Conservation (phyloP, 2,113 vertebrate genomes). For the Seriola dumerili region DNA sequence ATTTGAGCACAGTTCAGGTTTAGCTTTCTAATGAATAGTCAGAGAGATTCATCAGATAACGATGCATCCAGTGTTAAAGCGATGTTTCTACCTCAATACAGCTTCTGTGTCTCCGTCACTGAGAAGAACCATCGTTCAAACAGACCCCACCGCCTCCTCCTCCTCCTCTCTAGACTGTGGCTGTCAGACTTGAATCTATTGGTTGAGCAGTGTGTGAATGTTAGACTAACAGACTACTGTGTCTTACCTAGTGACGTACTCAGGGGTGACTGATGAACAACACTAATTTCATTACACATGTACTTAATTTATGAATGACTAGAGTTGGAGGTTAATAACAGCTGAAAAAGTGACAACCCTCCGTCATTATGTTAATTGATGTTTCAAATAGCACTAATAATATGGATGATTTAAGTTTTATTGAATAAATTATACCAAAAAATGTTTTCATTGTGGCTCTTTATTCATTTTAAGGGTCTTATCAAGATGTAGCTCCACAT, state of each 20-base stretch:
- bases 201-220: constrained; percentile 41
- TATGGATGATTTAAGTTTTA: constrained; percentile 36
- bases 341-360: constrained; percentile 1
- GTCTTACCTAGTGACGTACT: constrained; percentile 45
- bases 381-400: constrained; percentile 27
- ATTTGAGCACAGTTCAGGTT: constrained; percentile 36
- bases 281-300: constrained; percentile 38
- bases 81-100: constrained; percentile 53
- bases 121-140: constrained; percentile 5
- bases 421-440: constrained; percentile 63
- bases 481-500: too few relatives aligned
- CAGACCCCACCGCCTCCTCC: background rate
- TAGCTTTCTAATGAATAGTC: constrained; percentile 3
- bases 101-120: background rate
- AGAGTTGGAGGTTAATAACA: background rate
- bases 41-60: background rate
- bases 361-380: constrained; percentile 6
- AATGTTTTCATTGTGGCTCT: background rate
- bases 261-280: constrained; percentile 57
- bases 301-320: constrained; percentile 24
- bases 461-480: background rate
- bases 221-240: constrained; percentile 37
- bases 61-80: background rate
- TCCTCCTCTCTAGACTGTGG: background rate
- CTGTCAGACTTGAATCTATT: constrained; percentile 11